Conservation (phyloP, 2,797 vertebrate species). For the Furcifer pardalis region DNA sequence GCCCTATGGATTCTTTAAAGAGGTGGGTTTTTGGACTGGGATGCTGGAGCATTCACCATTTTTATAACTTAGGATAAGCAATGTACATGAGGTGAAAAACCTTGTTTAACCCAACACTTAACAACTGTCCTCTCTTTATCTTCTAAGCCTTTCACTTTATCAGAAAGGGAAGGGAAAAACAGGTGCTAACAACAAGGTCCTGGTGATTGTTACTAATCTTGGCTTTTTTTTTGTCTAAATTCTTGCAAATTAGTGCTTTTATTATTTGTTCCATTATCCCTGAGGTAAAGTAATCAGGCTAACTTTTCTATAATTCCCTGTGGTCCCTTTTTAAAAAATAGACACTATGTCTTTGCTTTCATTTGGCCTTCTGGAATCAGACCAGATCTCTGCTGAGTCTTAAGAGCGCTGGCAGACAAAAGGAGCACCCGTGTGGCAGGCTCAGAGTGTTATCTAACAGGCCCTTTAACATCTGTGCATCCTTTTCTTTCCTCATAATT, state of each 20-base stretch:
- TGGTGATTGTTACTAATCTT: slow-evolving; percentile 26
- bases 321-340: neutral
- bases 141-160: neutral
- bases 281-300: slow-evolving; percentile 18
- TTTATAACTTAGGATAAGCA: neutral
- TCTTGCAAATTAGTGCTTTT: slow-evolving; percentile 3
- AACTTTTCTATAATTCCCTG: neutral
- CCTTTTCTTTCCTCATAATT: neutral
- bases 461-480: neutral
- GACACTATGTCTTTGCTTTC: neutral
- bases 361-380: neutral
- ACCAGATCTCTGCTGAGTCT: neutral
- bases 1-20: neutral
- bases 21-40: neutral
- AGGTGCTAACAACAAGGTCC: neutral
- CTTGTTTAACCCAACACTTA: neutral
- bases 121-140: neutral
- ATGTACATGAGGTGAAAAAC: neutral
- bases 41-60: neutral
- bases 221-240: neutral
- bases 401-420: neutral
- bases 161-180: neutral
- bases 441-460: neutral
- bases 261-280: slow-evolving; percentile 6
- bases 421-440: neutral